Evolutionary conservation across 2,888 invertebrate species (phyloP).

Genomic region (Calephelis perditalis): DNA sequence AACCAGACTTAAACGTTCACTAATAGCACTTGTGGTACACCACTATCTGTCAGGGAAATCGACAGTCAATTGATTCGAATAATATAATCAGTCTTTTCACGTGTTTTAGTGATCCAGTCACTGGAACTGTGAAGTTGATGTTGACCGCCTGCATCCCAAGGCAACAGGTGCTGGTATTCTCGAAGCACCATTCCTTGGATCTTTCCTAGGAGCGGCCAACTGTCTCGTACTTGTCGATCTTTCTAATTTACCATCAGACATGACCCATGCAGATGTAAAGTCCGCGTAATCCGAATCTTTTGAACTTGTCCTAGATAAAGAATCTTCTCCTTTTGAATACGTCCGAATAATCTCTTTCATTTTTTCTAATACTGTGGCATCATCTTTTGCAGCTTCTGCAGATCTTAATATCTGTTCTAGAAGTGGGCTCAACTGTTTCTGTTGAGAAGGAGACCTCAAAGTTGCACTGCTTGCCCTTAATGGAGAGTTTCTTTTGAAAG

Average conservation of each 20-base stretch:
- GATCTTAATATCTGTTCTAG: conserved; percentile 85
- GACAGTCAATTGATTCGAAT: conserved; percentile 29
- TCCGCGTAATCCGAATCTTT: conserved; percentile 81
- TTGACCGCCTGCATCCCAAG: conserved; percentile 63
- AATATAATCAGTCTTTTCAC: conserved; percentile 34
- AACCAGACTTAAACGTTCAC: conserved; percentile 2
- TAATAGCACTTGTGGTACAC: conserved; percentile 3
- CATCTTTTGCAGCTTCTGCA: conserved; percentile 84
- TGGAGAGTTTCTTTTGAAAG: conserved; percentile 73
- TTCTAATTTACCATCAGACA: conserved; percentile 82
- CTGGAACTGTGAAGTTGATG: conserved; percentile 68
- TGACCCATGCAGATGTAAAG: conserved; percentile 85
- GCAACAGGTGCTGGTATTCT: conserved; percentile 69
- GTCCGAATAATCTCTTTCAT: conserved; percentile 81
- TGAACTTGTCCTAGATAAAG: conserved; percentile 67
- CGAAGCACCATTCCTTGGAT: conserved; percentile 59
- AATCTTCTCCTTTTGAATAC: conserved; percentile 67
- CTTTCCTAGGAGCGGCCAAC: conserved; percentile 66
- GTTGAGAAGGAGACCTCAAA: conserved; percentile 76
- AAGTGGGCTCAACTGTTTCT: conserved; percentile 80
- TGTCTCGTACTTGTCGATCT: conserved; percentile 77
- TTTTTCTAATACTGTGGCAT: conserved; percentile 84
- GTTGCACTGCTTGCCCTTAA: conserved; percentile 69
- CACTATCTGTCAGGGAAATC: conserved; percentile 17
- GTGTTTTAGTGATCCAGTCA: conserved; percentile 42